These are phyloP conservation scores for Aplochiton taeniatus DNA, from an alignment of 2,797 vertebrate genomes.

Conservation along the genomic window DNA sequence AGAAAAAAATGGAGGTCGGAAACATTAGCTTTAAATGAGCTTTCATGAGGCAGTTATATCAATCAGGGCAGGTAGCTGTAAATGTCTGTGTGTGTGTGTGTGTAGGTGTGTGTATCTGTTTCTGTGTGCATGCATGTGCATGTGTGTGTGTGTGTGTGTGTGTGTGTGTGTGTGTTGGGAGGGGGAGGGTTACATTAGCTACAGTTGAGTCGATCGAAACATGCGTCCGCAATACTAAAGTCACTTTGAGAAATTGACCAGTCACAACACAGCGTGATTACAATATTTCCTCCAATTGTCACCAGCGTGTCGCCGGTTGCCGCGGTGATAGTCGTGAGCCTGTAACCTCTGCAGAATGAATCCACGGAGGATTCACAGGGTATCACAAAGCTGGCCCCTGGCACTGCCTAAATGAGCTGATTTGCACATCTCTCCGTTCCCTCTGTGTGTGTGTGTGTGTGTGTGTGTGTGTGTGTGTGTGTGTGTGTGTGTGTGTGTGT, in stretches of 20 bases:
- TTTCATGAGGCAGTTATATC: conserved; percentile 64
- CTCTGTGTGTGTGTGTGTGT: conserved; percentile 3
- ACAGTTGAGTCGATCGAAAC: too few species aligned
- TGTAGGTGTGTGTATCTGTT: not conserved
- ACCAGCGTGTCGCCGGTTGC: conserved; percentile 34
- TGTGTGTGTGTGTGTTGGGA: conserved; percentile 12
- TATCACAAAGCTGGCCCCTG: conserved; percentile 1
- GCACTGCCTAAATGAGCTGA: conserved; percentile 41
- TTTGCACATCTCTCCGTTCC: conserved; percentile 34
- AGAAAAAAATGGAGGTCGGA: conserved; percentile 74
- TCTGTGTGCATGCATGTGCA: not conserved
- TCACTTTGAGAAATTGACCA: conserved; percentile 47
- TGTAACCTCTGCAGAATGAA: conserved; percentile 36
- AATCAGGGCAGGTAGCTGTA: conserved; percentile 45
- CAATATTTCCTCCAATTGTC: conserved; percentile 36
- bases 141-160: conserved; percentile 29
- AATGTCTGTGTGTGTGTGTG: not conserved
- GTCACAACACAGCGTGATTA: conserved; percentile 37
- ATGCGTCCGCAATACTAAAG: conserved; percentile 18
- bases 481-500: conserved; percentile 5
- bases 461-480: not conserved
- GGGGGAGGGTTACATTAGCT: not conserved
- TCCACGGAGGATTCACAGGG: conserved; percentile 34
- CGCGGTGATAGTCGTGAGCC: not conserved
- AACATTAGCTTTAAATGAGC: conserved; percentile 77